These are phyloP conservation scores for Crypturellus tataupa DNA, from an alignment of 2,797 vertebrate species.

Conservation along the genomic window DNA sequence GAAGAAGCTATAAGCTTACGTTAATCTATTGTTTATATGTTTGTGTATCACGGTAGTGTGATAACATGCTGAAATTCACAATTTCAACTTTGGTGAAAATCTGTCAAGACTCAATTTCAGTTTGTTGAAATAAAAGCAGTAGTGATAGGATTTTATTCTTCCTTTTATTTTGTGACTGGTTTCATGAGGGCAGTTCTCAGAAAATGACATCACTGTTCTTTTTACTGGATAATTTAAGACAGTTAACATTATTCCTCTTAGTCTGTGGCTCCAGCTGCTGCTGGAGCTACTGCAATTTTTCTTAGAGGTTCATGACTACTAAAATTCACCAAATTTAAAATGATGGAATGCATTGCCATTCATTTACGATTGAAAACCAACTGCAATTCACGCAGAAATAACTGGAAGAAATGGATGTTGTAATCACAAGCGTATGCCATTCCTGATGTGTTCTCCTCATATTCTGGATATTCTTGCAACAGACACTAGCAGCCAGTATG, in stretches of 20 bases:
- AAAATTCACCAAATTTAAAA: constrained; percentile 70
- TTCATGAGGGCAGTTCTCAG: not conserved
- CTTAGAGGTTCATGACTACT: constrained; percentile 28
- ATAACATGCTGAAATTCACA: not conserved
- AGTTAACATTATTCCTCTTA: constrained; percentile 3
- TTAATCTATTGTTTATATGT: not conserved
- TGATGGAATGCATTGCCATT: constrained; percentile 57
- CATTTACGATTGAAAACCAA: constrained; percentile 46
- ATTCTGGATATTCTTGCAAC: not conserved
- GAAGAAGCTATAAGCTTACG: not conserved
- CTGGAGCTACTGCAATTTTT: constrained; percentile 30
- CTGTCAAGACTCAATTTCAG: not conserved
- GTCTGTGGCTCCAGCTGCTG: constrained; percentile 12
- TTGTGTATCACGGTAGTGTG: not conserved
- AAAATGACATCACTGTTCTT: not conserved
- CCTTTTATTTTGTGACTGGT: not conserved
- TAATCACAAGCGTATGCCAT: constrained; percentile 35
- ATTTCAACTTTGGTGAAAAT: not conserved
- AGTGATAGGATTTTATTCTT: not conserved
- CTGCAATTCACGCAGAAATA: constrained; percentile 27
- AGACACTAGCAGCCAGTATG: not conserved
- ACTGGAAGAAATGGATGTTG: constrained; percentile 47
- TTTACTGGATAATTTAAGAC: constrained; percentile 1
- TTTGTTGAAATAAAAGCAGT: not conserved
- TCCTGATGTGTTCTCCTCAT: constrained; percentile 4